These are phyloP conservation scores for Tricholaema leucomelas DNA, from an alignment of 2,113 vertebrate genomes.

Conservation along the genomic window DNA sequence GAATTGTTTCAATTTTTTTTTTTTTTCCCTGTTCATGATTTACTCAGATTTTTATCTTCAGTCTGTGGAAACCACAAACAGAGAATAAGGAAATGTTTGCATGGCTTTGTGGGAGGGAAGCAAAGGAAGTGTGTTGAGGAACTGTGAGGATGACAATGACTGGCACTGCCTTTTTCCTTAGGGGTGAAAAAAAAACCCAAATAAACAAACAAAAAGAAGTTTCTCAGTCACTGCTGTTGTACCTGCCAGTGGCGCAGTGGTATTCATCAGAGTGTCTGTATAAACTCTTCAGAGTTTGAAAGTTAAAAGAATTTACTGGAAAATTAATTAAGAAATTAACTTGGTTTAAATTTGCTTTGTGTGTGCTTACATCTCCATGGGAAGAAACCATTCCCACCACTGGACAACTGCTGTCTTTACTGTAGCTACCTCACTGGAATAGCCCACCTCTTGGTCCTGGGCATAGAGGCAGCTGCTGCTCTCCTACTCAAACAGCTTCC, in stretches of 20 bases:
- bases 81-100: not conserved
- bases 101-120: not conserved
- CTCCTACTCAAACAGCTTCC: not conserved
- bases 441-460: not conserved
- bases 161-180: not conserved
- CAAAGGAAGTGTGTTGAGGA: not conserved
- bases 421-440: not conserved
- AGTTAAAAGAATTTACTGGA: not conserved
- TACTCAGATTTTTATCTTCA: not conserved
- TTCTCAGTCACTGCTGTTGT: not conserved
- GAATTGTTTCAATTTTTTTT: not conserved
- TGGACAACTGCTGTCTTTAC: not conserved
- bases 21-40: not conserved
- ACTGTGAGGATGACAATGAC: not conserved
- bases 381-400: not conserved
- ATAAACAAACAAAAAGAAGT: not conserved
- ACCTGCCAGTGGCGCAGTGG: not conserved
- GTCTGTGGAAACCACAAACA: not conserved
- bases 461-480: not conserved
- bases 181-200: not conserved
- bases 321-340: not conserved
- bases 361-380: not conserved
- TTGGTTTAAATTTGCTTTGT: not conserved
- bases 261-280: not conserved
- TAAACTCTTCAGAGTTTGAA: not conserved